phyloP scores from a whole-genome alignment of 92 coral and sea anemone genomes.

The Porites evermanni region DNA sequence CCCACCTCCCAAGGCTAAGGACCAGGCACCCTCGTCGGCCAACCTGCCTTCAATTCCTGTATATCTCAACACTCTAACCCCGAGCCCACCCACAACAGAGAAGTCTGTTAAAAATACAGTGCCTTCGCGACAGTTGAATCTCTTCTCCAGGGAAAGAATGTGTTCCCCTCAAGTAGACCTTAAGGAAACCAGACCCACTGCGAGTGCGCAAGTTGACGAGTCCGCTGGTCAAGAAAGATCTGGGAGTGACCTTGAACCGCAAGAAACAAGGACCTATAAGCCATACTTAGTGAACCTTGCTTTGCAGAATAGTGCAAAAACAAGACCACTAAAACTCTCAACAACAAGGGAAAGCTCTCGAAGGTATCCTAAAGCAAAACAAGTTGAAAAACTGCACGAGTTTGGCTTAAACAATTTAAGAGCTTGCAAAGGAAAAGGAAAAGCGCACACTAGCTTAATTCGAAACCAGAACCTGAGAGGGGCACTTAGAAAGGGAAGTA shows the following conservation, averaged over 20 bases:
- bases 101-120: conserved; percentile 21
- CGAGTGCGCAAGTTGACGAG: background rate
- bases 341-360: background rate
- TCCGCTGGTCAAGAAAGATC: conserved; percentile 32
- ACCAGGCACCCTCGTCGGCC: conserved; percentile 9
- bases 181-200: background rate
- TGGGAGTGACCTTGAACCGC: background rate
- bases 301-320: conserved; percentile 4
- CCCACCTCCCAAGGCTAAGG: conserved; percentile 14
- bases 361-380: conserved; percentile 22
- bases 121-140: conserved; percentile 31
- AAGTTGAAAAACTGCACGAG: background rate
- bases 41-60: conserved; percentile 36
- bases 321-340: background rate
- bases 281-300: conserved; percentile 25
- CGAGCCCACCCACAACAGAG: conserved; percentile 23
- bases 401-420: background rate
- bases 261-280: background rate
- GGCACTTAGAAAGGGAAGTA: background rate
- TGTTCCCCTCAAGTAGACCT: background rate
- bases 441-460: background rate
- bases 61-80: conserved; percentile 4
- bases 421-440: background rate
- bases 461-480: background rate
- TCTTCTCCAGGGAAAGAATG: conserved; percentile 12